Percentiles rank a stretch among this genome's conserved stretches.
Conservation (phyloP, 2,888 invertebrate species). For the Erebia epiphron region DNA sequence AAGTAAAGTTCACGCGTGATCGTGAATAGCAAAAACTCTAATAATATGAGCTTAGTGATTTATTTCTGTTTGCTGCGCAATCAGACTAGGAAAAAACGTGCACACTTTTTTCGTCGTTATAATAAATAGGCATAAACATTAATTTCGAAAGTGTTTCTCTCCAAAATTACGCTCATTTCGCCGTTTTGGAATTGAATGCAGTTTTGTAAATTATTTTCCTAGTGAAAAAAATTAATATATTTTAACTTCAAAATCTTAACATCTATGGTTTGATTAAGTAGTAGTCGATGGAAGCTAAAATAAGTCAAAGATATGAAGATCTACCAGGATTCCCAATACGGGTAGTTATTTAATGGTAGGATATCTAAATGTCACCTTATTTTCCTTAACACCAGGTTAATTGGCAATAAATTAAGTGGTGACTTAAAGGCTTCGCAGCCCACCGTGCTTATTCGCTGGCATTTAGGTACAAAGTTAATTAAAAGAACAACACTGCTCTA, state of each 20-base stretch:
- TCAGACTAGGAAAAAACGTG: no score
- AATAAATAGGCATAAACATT: no score
- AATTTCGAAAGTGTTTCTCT: no score
- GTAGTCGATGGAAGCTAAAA: not conserved
- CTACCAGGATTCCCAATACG: constrained; percentile 25
- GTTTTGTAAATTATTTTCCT: no score
- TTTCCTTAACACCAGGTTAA: constrained; percentile 77
- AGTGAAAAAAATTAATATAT: not conserved
- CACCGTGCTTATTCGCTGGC: constrained; percentile 54
- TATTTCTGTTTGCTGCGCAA: no score
- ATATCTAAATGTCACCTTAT: constrained; percentile 71
- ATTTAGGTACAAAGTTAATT: constrained; percentile 60
- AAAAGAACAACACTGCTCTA: constrained; percentile 68
- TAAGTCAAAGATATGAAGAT: not conserved
- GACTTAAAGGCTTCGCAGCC: constrained; percentile 68
- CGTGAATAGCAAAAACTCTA: no score
- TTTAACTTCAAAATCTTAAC: not conserved
- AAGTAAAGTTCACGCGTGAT: no score
- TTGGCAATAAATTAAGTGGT: constrained; percentile 79
- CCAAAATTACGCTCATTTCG: no score
- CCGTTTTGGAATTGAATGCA: no score
- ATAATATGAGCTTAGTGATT: no score
- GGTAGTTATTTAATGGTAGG: constrained; percentile 46
- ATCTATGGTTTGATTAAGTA: not conserved
- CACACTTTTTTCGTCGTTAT: no score